Base-by-base conservation (phyloP, 2,113 vertebrate species). In the Elachura formosa region DNA sequence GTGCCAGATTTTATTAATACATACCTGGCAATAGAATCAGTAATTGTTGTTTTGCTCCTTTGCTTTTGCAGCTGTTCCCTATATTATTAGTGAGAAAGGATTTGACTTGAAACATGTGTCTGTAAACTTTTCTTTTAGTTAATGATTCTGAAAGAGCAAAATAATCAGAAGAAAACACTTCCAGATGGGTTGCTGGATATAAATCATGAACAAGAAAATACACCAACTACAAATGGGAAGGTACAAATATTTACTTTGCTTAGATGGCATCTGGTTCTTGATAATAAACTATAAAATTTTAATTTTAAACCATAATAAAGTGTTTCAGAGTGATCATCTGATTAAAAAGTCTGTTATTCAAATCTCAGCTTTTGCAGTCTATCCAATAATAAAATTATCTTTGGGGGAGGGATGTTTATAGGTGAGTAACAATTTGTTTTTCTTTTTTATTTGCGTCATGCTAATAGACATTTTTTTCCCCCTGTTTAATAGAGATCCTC, bases 111-210 rank as follows among this genome's bases (percentile, higher is more conserved):
- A 93, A 93, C 76, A 73, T 54, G 29, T 73, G 75, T 69, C 40
- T 54, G 21, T 93, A 88, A 95, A 75, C 71, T 87, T 95, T 48
- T 75, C 62, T 49, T 97, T 77, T 82, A 99, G 99, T 90, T 99
- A 93, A 97, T 98, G 85, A 98, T 98, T 96, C 97, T 99, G 76
- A 98, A 99, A 97, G 99, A 99, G 89, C 99, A 99, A 97, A 98
- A 96, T 97, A 98, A 97, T 95, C 98, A 98, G 97, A 99, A 99
- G 96, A 99, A 98, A 97, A 95, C 97, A 40, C 95, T 98, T 46
- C 95, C 97, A 58, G 99, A 99, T 28, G 98, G 98, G 82, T 97
- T 97, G 77, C 96, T 98, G 33, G 99, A 99, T 79, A 66, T 98
- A 67, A 99, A 98, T 97, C 98, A 98, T 23, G 98, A 98, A 59